Percentiles rank a stretch among this genome's conserved stretches.
These are phyloP conservation scores for Adela reaumurella DNA, from an alignment of 2,888 invertebrate genomes.

Conservation along the genomic window DNA sequence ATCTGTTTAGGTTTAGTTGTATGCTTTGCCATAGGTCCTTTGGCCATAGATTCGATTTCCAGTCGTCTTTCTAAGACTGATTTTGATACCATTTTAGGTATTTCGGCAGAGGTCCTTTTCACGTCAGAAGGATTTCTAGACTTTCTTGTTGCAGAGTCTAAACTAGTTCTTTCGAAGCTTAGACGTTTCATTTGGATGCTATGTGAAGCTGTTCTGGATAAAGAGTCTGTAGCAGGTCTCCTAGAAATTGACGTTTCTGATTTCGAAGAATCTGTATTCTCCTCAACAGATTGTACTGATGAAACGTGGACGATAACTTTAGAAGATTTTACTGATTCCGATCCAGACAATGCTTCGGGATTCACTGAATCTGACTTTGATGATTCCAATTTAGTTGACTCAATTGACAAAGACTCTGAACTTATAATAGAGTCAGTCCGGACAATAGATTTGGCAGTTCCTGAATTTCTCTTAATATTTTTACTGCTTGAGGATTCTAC, in stretches of 20 bases:
- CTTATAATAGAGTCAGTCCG: background rate
- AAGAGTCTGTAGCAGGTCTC: too few species aligned
- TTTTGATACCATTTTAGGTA: slow-evolving; percentile 33
- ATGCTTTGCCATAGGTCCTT: slow-evolving; percentile 19
- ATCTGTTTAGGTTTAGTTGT: slow-evolving; percentile 27
- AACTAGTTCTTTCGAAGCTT: slow-evolving; percentile 46
- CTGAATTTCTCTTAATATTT: slow-evolving; percentile 29
- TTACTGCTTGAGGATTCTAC: slow-evolving; percentile 27
- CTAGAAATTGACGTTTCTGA: too few species aligned
- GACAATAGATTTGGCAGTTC: slow-evolving; percentile 2
- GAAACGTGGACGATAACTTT: background rate
- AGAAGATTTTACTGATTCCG: background rate
- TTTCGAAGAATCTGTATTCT: slow-evolving; percentile 5
- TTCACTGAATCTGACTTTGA: background rate
- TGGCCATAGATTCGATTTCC: slow-evolving; percentile 43
- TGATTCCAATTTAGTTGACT: background rate
- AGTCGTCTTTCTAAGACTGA: slow-evolving; percentile 44
- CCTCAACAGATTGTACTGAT: background rate
- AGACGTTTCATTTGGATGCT: slow-evolving; percentile 43
- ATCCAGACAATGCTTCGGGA: background rate
- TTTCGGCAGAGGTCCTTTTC: slow-evolving; percentile 26
- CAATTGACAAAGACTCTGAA: background rate
- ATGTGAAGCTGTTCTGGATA: slow-evolving; percentile 22
- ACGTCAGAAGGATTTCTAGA: slow-evolving; percentile 21
- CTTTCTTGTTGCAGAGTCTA: slow-evolving; percentile 44